Conservation (phyloP, 2,797 vertebrate genomes). For the Gambelia wislizenii region DNA sequence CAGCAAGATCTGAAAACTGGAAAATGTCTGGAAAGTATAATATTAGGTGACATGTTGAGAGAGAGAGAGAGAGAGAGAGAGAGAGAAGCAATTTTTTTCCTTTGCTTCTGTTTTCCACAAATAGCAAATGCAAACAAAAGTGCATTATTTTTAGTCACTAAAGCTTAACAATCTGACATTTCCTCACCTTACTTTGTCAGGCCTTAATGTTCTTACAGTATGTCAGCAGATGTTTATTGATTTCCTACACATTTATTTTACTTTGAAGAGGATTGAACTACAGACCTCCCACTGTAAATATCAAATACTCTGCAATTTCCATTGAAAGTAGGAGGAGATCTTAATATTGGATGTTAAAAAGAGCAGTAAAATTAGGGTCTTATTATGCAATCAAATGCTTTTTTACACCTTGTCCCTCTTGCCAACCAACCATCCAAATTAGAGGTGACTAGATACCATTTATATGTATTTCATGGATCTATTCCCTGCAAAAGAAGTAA, state of each 20-base stretch:
- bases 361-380: constrained; percentile 23
- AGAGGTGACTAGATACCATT: constrained; percentile 29
- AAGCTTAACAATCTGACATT: constrained; percentile 63
- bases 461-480: constrained; percentile 46
- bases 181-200: constrained; percentile 47
- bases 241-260: constrained; percentile 58
- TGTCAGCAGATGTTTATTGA: constrained; percentile 59
- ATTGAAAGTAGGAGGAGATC: constrained; percentile 6
- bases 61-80: neutral
- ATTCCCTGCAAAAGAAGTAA: constrained; percentile 42
- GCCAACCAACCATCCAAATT: constrained; percentile 21
- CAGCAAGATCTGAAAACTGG: neutral
- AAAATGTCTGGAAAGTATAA: neutral
- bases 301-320: constrained; percentile 44
- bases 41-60: neutral
- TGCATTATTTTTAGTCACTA: constrained; percentile 26
- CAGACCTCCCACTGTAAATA: constrained; percentile 43
- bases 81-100: constrained; percentile 7
- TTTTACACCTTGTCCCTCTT: constrained; percentile 13
- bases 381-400: neutral
- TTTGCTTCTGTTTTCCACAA: constrained; percentile 44
- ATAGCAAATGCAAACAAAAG: constrained; percentile 36
- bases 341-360: constrained; percentile 28
- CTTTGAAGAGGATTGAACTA: constrained; percentile 43
- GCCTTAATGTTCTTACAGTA: constrained; percentile 55